A percentile compares a stretch with the other conserved stretches of the same genome.
Evolutionary conservation across 92 coral and sea anemone species (phyloP).

Genomic region (Pocillopora meandrina): DNA sequence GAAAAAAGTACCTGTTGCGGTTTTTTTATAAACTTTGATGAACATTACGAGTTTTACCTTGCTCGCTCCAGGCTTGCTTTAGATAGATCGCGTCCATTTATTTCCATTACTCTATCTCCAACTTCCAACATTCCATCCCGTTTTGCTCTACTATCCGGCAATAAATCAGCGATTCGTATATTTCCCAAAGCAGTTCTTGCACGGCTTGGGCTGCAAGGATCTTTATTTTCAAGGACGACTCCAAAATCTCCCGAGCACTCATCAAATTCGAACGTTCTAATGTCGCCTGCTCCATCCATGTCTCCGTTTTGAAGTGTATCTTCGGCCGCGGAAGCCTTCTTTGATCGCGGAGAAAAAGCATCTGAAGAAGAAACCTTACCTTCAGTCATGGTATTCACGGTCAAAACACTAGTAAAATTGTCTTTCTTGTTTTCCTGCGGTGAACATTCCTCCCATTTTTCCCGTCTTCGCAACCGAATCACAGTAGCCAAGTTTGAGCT

Average conservation of each 20-base stretch:
- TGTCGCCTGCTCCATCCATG: conserved; percentile 29
- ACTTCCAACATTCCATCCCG: conserved; percentile 72
- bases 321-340: conserved; percentile 13
- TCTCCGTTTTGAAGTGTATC: conserved; percentile 16
- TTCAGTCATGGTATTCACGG: conserved; percentile 27
- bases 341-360: conserved; percentile 11
- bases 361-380: conserved; percentile 21
- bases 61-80: conserved; percentile 84
- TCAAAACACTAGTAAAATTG: conserved; percentile 2
- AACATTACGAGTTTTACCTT: conserved; percentile 53
- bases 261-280: conserved; percentile 68
- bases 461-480: conserved; percentile 14
- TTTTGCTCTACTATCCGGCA: conserved; percentile 63
- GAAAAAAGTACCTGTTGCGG: conserved; percentile 38
- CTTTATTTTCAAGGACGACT: conserved; percentile 62
- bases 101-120: conserved; percentile 77
- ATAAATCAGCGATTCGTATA: conserved; percentile 76
- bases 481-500: conserved; percentile 3
- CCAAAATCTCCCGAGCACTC: conserved; percentile 81
- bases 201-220: conserved; percentile 33
- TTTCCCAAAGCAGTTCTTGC: conserved; percentile 77
- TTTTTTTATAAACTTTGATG: conserved; percentile 24
- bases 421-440: neutral
- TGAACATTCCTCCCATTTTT: conserved; percentile 24
- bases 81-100: conserved; percentile 75